Base-by-base conservation (phyloP, 2,888 invertebrate genomes). In the Deilephila elpenor region DNA sequence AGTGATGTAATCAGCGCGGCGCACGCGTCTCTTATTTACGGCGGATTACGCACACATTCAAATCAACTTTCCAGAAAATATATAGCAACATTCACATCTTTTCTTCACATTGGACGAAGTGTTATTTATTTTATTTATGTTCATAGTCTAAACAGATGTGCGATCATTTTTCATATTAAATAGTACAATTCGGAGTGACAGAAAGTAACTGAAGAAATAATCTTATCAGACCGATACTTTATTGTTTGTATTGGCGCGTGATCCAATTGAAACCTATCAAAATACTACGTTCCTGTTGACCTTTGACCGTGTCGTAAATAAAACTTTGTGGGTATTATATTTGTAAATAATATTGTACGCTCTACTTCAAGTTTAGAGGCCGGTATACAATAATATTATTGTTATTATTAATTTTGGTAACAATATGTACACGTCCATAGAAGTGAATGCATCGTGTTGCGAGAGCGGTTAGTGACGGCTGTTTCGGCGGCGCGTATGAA, bases 11-110 rank as follows among this genome's bases (percentile, higher is more conserved):
- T 93, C 93, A 93, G 88, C 83, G 81, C 79, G 81, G 89, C 88
- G 89, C 92, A 89, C 89, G 91, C 89, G 90, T 83, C 86, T 85
- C 90, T 92, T 92, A 93, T 94, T 92, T 93, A 94, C 91, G 90
- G 89, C 90, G 92, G 93, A 92, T 93, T 94, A 93, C 89, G 90
- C 89, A 86, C 85, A 84, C 91, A 93, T 91, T 93, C 92, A 91
- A 86, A 87, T 78, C 79, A 64, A 56, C 20, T 37, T 72, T 56
- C 25, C 20, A 59, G 59, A 34, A 67, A 67, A 67, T 67, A 25
- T 67, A 14, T 44, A 44, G 56, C 74, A 59, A 62, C 62, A 62
- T 64, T 37, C n/a, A 64, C 37, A 64, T 64, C 37, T 37, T 64
- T 25, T 5, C 60, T 67, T 51, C 20, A 62, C 44, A 14, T 34